Conservation (phyloP, 2,113 vertebrate genomes). For the Connochaetes taurinus region DNA sequence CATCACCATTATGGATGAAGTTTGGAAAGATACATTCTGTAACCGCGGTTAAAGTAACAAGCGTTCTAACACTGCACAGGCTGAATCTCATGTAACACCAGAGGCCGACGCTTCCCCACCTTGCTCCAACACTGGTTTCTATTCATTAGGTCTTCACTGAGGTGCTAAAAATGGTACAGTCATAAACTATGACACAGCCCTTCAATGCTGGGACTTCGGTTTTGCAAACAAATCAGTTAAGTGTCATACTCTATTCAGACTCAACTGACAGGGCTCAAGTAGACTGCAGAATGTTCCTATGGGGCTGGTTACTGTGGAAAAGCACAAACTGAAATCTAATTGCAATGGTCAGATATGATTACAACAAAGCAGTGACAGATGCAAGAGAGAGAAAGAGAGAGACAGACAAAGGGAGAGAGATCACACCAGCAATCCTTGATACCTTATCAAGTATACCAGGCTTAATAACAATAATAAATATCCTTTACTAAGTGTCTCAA, state of each 20-base stretch:
- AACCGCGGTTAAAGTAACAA: background rate
- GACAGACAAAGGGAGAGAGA: background rate
- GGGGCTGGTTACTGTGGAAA: conserved; percentile 7
- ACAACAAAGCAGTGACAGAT: background rate
- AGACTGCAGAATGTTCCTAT: background rate
- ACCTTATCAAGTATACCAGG: background rate
- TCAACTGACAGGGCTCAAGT: background rate
- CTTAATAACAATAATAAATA: background rate
- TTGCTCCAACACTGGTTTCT: background rate
- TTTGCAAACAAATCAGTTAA: conserved; percentile 27
- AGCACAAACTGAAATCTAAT: conserved; percentile 32
- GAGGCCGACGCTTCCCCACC: background rate
- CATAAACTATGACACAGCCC: background rate
- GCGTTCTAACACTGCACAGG: background rate
- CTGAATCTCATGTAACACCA: background rate
- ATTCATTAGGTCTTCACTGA: background rate
- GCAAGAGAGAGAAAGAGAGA: background rate
- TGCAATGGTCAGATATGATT: background rate
- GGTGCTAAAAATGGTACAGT: conserved; percentile 23
- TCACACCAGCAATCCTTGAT: background rate
- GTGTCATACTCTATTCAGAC: background rate
- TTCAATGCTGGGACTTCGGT: background rate
- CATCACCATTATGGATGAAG: background rate
- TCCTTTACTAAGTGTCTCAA: background rate
- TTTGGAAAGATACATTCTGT: background rate